phyloP scores from a whole-genome alignment of 92 coral and sea anemone genomes.

The Porites lobata region DNA sequence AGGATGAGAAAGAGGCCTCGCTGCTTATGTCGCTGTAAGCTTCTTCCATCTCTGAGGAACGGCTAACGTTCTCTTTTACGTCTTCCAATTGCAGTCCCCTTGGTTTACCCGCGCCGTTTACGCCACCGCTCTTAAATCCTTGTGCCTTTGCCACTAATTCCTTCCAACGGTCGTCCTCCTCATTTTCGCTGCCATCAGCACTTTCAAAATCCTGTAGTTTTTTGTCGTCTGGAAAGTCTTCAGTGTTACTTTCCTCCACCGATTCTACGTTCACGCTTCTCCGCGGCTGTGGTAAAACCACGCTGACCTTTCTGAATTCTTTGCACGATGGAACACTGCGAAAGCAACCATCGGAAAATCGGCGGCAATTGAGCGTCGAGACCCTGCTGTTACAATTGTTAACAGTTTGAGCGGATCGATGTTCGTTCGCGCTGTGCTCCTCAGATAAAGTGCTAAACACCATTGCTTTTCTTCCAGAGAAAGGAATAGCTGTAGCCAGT shows the following conservation, averaged over 20 bases:
- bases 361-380: conserved; percentile 44
- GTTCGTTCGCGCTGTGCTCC: conserved; percentile 8
- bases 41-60: conserved; percentile 41
- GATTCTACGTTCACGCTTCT: conserved; percentile 3
- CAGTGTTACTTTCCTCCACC: not conserved
- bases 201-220: conserved; percentile 16
- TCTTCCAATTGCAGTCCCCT: conserved; percentile 22
- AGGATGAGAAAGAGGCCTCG: conserved; percentile 49
- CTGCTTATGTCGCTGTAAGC: conserved; percentile 66
- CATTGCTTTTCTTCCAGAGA: conserved; percentile 10
- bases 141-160: conserved; percentile 54
- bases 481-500: not conserved
- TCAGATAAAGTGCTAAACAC: conserved; percentile 33
- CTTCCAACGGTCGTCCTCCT: conserved; percentile 42
- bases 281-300: conserved; percentile 46
- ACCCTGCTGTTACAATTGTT: conserved; percentile 27
- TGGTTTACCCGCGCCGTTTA: not conserved
- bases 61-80: conserved; percentile 15
- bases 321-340: conserved; percentile 28
- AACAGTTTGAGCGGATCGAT: not conserved
- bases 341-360: conserved; percentile 56
- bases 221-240: not conserved
- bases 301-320: conserved; percentile 36
- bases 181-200: conserved; percentile 44
- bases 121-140: conserved; percentile 27